Evolutionary conservation across 2,113 vertebrate genomes (phyloP).

Genomic region (Lota lota): DNA sequence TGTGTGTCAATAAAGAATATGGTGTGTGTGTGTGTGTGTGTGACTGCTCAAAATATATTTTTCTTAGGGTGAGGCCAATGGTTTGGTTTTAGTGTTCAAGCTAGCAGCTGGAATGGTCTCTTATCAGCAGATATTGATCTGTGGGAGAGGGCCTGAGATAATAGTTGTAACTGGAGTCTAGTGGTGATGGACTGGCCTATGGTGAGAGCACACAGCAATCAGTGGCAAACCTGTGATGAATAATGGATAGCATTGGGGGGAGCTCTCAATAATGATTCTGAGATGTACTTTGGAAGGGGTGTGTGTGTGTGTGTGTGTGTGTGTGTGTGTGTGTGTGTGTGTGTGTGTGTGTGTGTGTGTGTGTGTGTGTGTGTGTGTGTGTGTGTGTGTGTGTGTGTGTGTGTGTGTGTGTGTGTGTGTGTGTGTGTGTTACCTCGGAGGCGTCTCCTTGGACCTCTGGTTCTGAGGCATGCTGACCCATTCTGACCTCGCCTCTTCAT

Average conservation of each 20-base stretch:
- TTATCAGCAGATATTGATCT: slow-evolving; percentile 34
- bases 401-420: no score
- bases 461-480: slow-evolving; percentile 76
- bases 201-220: no score
- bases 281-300: not conserved
- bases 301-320: no score
- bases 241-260: no score
- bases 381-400: no score
- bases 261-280: no score
- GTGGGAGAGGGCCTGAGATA: slow-evolving; percentile 7
- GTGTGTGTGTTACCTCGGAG: slow-evolving; percentile 45
- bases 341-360: no score
- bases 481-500: slow-evolving; percentile 70
- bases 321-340: no score
- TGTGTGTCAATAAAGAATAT: not conserved
- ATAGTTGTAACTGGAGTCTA: not conserved
- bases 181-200: not conserved
- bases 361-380: no score
- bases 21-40: slow-evolving; percentile 7
- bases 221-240: no score
- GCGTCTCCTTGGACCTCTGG: slow-evolving; percentile 61
- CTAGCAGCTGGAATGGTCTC: slow-evolving; percentile 19
- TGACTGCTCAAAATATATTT: slow-evolving; percentile 12
- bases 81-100: slow-evolving; percentile 26
- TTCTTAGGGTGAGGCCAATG: slow-evolving; percentile 17